A percentile compares a stretch with the other conserved stretches of the same genome.
These are phyloP conservation scores for Choristoneura rosaceana DNA, from an alignment of 2,888 invertebrate genomes.

Conservation along the genomic window DNA sequence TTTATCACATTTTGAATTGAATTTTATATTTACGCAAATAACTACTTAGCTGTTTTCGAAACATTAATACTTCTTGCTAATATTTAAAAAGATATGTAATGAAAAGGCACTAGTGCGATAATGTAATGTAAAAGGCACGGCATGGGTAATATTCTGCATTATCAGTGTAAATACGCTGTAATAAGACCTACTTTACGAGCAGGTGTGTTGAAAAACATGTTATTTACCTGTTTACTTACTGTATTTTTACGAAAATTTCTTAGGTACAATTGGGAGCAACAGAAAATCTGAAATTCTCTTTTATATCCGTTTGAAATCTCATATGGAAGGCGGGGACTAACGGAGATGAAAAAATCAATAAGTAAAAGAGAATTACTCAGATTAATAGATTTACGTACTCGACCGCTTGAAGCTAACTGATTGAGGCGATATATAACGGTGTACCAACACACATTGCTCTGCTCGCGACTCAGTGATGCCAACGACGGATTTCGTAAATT, in stretches of 20 bases:
- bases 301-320: not conserved
- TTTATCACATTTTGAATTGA: too few species aligned
- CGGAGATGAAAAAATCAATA: not conserved
- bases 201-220: too few species aligned
- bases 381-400: conserved; percentile 11
- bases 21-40: too few species aligned
- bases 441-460: not conserved
- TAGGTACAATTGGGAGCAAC: not conserved
- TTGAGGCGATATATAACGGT: conserved; percentile 1
- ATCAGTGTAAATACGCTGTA: too few species aligned
- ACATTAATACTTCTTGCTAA: too few species aligned
- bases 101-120: too few species aligned
- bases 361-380: conserved; percentile 12
- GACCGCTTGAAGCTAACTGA: conserved; percentile 9
- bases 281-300: not conserved
- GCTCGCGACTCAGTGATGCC: not conserved
- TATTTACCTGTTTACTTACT: too few species aligned
- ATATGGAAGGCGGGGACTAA: not conserved
- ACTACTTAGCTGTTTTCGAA: too few species aligned
- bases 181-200: too few species aligned
- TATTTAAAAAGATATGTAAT: too few species aligned
- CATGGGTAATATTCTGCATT: too few species aligned
- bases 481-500: not conserved
- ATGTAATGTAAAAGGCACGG: too few species aligned
- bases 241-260: not conserved